Base-by-base conservation (phyloP, 2,888 invertebrate genomes). In the Epinotia nisella region DNA sequence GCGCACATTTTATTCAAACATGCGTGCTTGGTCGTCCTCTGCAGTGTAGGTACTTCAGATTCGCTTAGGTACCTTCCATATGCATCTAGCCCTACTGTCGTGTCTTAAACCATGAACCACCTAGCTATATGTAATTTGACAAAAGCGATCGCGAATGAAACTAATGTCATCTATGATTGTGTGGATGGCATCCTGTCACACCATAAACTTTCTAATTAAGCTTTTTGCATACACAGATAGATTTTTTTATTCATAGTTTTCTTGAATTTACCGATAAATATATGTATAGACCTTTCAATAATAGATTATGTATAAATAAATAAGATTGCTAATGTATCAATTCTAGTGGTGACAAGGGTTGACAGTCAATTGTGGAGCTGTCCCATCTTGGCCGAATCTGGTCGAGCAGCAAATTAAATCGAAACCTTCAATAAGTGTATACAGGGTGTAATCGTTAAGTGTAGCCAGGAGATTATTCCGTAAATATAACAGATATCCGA, bases 311-410 rank as follows among this genome's bases (percentile, higher is more conserved):
- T 64, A 17, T 39, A 55, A 21, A 21, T 39, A n/a, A 19, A 66
- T 35, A 66, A 41, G 29, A 29, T 64, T 58, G 51, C 17, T 68
- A 62, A 72, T 62, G 61, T 72, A 51, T 68, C 72, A 68, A 53
- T 60, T 24, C 35, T 68, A 71, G 60, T 70, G 75, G 65, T 78
- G 80, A 81, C 74, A 77, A 76, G 80, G 81, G 81, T 80, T 74
- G 81, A 79, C 80, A 76, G 70, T 35, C 49, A 65, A 71, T 71
- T 59, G 59, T 62, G 49, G 24, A 60, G 29, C 51, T 39, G 55
- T 15, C 67, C 45, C 58, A 29, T 15, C 29, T 29, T 4, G 21
- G 5, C 39, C 56, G 49, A 71, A 71, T 67, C 45, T 61, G 65
- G 60, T 66, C 15, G 53, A 53, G 76, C 74, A 71, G 76, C 75